phyloP scores from a whole-genome alignment of 2,113 vertebrate genomes.

The Hiodon alosoides region DNA sequence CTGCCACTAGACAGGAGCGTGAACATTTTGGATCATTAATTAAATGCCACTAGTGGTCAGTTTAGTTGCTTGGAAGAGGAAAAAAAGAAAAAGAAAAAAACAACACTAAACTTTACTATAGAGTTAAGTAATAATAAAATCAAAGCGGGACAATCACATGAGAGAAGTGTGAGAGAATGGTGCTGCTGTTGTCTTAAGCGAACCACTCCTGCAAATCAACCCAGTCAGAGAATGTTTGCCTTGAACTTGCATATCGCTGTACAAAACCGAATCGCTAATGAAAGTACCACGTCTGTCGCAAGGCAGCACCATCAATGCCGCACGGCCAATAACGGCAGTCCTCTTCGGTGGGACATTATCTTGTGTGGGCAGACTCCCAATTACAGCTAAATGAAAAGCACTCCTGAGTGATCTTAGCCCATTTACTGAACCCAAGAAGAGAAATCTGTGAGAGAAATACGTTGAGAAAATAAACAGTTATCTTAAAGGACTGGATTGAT shows the following conservation, averaged over 20 bases:
- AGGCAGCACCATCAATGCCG: not conserved
- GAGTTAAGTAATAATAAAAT: no score
- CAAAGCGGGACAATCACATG: no score
- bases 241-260: not conserved
- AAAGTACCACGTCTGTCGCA: no score
- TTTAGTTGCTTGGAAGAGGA: no score
- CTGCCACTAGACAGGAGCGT: no score
- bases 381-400: not conserved
- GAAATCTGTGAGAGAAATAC: not conserved
- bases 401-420: not conserved
- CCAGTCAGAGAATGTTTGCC: not conserved
- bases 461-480: not conserved
- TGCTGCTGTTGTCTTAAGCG: not conserved
- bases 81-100: no score
- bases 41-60: no score
- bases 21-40: no score
- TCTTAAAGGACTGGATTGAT: not conserved
- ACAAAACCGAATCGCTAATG: no score
- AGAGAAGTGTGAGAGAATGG: not conserved
- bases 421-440: not conserved
- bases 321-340: not conserved
- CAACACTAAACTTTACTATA: no score
- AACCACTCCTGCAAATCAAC: not conserved
- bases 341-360: not conserved
- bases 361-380: not conserved